phyloP scores from a whole-genome alignment of 2,797 vertebrate species.

The Xiphophorus birchmanni region DNA sequence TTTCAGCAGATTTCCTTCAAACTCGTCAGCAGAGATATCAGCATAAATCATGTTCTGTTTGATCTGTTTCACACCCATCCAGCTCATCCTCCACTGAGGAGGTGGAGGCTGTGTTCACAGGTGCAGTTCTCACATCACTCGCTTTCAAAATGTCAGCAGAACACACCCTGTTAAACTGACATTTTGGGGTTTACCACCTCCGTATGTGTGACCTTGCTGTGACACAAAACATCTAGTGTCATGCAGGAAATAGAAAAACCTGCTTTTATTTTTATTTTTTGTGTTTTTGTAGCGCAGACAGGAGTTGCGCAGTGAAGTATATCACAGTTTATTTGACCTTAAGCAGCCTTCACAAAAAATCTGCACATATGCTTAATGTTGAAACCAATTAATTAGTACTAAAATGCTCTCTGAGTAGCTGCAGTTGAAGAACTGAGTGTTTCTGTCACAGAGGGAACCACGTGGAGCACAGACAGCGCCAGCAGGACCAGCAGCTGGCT shows the following conservation, averaged over 20 bases:
- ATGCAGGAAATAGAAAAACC: neutral
- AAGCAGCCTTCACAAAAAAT: too few species aligned
- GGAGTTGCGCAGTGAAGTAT: neutral
- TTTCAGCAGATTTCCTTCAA: neutral
- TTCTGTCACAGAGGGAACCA: conserved; percentile 83
- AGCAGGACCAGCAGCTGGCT: conserved; percentile 98
- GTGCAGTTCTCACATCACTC: neutral
- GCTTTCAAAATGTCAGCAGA: neutral
- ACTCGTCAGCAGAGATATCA: neutral
- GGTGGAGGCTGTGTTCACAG: conserved; percentile 30
- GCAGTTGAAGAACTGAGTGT: neutral
- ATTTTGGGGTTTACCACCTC: conserved; percentile 63
- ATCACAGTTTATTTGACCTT: neutral
- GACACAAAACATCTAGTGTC: conserved; percentile 1
- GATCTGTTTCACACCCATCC: conserved; percentile 18
- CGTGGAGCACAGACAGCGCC: conserved; percentile 97
- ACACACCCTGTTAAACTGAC: conserved; percentile 68
- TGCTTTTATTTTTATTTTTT: neutral
- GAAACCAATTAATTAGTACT: neutral
- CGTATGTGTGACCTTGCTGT: conserved; percentile 36
- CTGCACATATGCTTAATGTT: neutral
- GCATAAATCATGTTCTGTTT: neutral
- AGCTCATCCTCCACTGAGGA: neutral
- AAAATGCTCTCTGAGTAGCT: neutral
- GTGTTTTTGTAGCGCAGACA: neutral